A percentile compares a stretch with the other conserved stretches of the same genome.
These are phyloP conservation scores for Mythimna vitellina DNA, from an alignment of 2,888 invertebrate genomes.

Conservation along the genomic window DNA sequence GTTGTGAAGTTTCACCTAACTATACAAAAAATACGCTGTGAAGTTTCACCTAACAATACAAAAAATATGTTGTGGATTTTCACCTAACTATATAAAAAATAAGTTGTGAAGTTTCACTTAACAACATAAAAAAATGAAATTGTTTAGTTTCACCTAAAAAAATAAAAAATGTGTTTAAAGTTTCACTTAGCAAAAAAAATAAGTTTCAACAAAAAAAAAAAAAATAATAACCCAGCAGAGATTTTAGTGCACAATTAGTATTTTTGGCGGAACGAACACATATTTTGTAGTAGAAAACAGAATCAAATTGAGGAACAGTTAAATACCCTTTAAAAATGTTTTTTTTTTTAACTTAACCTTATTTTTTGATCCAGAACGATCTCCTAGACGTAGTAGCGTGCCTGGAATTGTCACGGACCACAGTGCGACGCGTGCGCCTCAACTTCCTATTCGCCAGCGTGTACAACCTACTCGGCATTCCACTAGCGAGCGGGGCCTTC, in stretches of 20 bases:
- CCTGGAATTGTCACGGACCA: constrained; percentile 96
- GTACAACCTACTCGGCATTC: constrained; percentile 98
- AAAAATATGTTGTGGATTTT: background rate
- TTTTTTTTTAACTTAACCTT: no score
- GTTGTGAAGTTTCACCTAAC: background rate
- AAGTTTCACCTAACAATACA: background rate
- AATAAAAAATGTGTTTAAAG: background rate
- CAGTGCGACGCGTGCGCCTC: constrained; percentile 96
- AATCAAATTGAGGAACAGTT: background rate
- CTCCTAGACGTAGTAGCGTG: constrained; percentile 99
- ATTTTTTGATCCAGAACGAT: constrained; percentile 93
- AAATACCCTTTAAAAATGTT: background rate
- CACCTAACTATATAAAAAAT: no score
- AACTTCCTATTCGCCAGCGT: constrained; percentile 99
- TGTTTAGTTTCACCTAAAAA: background rate
- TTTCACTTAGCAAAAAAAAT: background rate
- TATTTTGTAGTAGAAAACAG: no score
- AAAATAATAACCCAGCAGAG: no score
- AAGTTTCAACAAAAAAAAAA: no score
- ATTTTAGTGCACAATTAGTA: no score
- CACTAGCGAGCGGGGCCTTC: constrained; percentile 98
- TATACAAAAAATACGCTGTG: background rate
- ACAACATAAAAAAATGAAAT: background rate
- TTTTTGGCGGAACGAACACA: no score
- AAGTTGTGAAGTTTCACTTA: no score